phyloP scores from a whole-genome alignment of 2,797 vertebrate genomes.

The Parambassis ranga region DNA sequence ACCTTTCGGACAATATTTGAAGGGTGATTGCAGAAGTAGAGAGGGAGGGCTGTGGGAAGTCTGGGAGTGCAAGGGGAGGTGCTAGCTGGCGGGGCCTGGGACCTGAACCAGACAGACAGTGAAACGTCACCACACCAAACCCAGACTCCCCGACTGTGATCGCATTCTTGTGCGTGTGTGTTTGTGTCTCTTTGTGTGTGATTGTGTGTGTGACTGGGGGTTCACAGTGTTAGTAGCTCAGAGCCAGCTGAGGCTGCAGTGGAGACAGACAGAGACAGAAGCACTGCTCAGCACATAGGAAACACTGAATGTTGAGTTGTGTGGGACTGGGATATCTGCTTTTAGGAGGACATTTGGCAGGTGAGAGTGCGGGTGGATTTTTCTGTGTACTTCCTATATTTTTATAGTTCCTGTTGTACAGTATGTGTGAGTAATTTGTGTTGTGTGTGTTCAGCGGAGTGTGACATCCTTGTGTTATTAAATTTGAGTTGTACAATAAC shows the following conservation, averaged over 20 bases:
- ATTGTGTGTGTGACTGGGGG: constrained; percentile 17
- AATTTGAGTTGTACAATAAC: background rate
- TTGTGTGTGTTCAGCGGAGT: background rate
- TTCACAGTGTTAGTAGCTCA: constrained; percentile 67
- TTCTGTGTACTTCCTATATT: background rate
- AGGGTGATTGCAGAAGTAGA: constrained; percentile 26
- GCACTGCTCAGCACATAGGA: constrained; percentile 48
- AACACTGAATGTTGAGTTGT: constrained; percentile 44
- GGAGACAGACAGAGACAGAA: constrained; percentile 56
- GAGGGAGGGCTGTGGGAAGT: constrained; percentile 3
- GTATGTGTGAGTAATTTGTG: background rate
- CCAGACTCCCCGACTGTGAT: constrained; percentile 65
- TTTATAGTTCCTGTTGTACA: background rate
- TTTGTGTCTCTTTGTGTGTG: constrained; percentile 4
- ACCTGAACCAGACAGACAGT: constrained; percentile 70
- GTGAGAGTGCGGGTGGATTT: constrained; percentile 39
- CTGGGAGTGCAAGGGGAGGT: constrained; percentile 31
- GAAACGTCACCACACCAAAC: constrained; percentile 69
- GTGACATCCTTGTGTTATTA: background rate
- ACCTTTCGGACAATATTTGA: constrained; percentile 15
- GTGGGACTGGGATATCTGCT: constrained; percentile 41
- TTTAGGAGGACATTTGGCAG: constrained; percentile 42
- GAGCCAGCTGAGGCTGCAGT: constrained; percentile 65
- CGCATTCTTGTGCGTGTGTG: constrained; percentile 37
- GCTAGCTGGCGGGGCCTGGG: constrained; percentile 40